These are phyloP conservation scores for Papilio polytes DNA, from an alignment of 1,140 invertebrate species.

Conservation along the genomic window DNA sequence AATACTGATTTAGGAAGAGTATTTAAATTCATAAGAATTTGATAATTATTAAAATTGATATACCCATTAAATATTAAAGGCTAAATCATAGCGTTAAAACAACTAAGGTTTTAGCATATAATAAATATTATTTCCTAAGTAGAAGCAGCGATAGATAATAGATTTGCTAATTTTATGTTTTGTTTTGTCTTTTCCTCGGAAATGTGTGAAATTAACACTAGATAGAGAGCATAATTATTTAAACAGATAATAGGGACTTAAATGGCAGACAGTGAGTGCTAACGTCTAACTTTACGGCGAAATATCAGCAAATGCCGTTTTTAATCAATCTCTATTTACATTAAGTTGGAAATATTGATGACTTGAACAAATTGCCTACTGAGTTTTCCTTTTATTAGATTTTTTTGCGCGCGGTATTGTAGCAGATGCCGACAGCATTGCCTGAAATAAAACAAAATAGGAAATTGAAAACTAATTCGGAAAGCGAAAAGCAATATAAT, in stretches of 20 bases:
- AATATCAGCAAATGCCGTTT: constrained; percentile 22
- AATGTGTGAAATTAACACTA: constrained; percentile 20
- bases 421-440: constrained; percentile 82
- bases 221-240: constrained; percentile 39
- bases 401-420: constrained; percentile 83
- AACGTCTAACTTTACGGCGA: background rate
- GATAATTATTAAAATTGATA: background rate
- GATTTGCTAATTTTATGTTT: background rate
- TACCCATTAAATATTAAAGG: background rate
- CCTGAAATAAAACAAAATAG: constrained; percentile 76
- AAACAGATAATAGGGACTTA: constrained; percentile 9
- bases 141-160: background rate
- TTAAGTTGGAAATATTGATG: background rate
- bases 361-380: constrained; percentile 55
- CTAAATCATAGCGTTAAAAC: background rate
- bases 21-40: constrained; percentile 10
- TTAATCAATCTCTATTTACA: background rate
- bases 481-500: constrained; percentile 62
- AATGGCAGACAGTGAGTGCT: background rate
- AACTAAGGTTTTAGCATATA: background rate
- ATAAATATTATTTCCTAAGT: background rate
- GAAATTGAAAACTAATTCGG: constrained; percentile 67
- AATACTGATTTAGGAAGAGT: constrained; percentile 23
- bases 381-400: constrained; percentile 83
- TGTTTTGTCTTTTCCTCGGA: background rate